Evolutionary conservation across 2,797 vertebrate genomes (phyloP).

Genomic region (Alauda arvensis): DNA sequence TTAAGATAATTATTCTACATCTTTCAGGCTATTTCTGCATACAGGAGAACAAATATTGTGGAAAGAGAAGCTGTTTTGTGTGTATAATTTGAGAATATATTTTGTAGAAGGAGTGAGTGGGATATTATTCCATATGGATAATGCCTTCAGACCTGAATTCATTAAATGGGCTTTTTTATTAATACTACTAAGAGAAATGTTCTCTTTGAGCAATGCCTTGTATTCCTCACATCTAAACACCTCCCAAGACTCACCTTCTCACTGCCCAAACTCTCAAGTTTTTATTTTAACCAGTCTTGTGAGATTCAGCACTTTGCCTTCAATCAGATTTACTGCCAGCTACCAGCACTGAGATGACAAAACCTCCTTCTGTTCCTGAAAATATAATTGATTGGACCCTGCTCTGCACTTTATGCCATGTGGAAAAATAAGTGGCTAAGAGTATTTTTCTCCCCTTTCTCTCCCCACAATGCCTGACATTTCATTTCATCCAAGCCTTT

Average conservation of each 20-base stretch:
- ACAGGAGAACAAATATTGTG: background rate
- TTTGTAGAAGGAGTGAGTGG: background rate
- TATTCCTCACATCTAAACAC: background rate
- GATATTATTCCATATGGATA: background rate
- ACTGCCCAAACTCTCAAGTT: background rate
- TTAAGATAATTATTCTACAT: background rate
- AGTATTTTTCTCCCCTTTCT: slow-evolving; percentile 2
- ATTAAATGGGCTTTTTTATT: background rate
- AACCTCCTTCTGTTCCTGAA: slow-evolving; percentile 26
- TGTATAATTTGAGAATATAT: background rate
- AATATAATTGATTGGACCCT: slow-evolving; percentile 23
- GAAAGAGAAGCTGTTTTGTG: background rate
- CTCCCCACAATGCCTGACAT: slow-evolving; percentile 30
- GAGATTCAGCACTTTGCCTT: background rate
- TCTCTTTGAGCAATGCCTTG: background rate
- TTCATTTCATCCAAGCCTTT: slow-evolving; percentile 45
- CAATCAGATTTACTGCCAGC: background rate
- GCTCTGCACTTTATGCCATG: background rate
- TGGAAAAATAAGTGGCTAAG: slow-evolving; percentile 44
- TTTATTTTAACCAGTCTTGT: background rate
- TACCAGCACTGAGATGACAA: slow-evolving; percentile 34
- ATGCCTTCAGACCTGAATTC: background rate
- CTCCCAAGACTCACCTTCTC: background rate
- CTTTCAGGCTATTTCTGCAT: background rate
- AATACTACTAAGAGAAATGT: background rate